phyloP scores from a whole-genome alignment of 2,797 vertebrate genomes.

The Phataginus tetradactyla region DNA sequence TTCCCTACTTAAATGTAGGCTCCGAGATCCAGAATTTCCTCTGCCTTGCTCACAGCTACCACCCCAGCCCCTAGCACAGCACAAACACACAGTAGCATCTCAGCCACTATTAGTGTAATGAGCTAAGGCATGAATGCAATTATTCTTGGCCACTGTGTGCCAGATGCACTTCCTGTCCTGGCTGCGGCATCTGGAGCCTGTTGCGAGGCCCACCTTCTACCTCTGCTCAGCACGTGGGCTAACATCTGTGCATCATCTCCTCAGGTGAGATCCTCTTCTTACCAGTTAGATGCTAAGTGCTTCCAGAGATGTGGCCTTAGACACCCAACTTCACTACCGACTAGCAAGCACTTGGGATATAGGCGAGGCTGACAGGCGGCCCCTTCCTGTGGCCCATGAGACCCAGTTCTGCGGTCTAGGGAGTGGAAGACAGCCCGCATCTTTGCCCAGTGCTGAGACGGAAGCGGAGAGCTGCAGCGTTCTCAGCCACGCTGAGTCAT shows the following conservation, averaged over 20 bases:
- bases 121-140: background rate
- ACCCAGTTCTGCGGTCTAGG: background rate
- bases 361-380: fast-evolving
- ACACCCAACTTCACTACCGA: background rate
- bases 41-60: background rate
- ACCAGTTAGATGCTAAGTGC: background rate
- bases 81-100: background rate
- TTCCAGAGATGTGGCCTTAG: background rate
- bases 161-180: background rate
- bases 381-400: background rate
- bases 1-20: background rate
- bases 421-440: background rate
- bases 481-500: background rate
- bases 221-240: background rate
- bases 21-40: background rate
- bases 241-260: background rate
- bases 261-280: background rate
- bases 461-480: background rate
- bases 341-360: background rate
- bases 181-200: fast-evolving
- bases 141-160: background rate
- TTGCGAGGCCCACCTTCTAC: fast-evolving
- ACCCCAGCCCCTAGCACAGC: background rate
- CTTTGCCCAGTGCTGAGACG: background rate
- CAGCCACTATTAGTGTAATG: background rate